Conservation (phyloP, 1,140 invertebrate genomes). For the Cydia pomonella region DNA sequence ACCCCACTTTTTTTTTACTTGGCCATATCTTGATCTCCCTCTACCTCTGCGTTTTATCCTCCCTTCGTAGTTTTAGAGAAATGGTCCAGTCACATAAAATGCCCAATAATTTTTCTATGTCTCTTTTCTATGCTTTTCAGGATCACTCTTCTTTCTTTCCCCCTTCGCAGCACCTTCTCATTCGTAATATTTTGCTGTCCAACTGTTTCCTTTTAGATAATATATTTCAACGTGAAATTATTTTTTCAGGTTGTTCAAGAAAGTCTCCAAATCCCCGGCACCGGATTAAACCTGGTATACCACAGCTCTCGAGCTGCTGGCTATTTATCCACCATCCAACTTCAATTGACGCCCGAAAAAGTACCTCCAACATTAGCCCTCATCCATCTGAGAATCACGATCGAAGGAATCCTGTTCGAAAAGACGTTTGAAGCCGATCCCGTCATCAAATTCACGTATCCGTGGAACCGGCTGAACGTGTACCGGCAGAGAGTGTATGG, state of each 20-base stretch:
- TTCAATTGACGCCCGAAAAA: constrained; percentile 93
- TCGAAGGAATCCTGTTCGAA: constrained; percentile 96
- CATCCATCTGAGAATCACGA: constrained; percentile 94
- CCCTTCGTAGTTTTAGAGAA: too few relatives aligned
- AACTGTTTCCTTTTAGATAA: too few relatives aligned
- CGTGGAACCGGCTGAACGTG: constrained; percentile 98
- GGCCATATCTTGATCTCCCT: too few relatives aligned
- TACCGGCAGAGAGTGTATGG: constrained; percentile 97
- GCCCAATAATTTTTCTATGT: background rate
- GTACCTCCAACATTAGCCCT: constrained; percentile 90
- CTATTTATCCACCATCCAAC: constrained; percentile 96
- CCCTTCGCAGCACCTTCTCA: background rate
- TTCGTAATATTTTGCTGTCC: too few relatives aligned
- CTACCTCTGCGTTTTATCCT: too few relatives aligned
- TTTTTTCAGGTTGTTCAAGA: constrained; percentile 92
- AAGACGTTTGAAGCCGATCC: constrained; percentile 97
- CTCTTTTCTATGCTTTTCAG: too few relatives aligned
- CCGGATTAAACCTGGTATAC: constrained; percentile 95
- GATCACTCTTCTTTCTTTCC: too few relatives aligned
- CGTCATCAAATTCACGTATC: constrained; percentile 96
- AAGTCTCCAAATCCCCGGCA: constrained; percentile 95
- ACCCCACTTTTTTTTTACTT: too few relatives aligned
- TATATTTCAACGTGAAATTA: background rate
- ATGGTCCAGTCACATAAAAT: background rate
- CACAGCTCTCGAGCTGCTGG: constrained; percentile 95